A percentile compares a stretch with the other conserved stretches of the same genome.
Conservation (phyloP, 2,888 invertebrate species). For the Phytoseiulus persimilis region DNA sequence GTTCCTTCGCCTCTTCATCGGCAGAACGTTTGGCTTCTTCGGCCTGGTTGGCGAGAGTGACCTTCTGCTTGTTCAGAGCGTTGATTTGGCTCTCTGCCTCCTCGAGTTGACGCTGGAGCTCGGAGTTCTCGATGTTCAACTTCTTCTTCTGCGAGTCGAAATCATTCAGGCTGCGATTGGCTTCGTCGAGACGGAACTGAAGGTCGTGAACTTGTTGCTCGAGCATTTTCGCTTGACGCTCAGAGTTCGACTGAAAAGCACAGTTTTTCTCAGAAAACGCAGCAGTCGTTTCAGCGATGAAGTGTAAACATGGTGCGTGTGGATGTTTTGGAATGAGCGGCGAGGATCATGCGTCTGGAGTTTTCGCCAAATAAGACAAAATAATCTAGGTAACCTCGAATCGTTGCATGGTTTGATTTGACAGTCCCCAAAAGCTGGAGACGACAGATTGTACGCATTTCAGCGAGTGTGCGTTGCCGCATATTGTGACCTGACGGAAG, state of each 20-base stretch:
- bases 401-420: too few species aligned
- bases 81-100: constrained; percentile 32
- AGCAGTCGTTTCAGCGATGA: too few species aligned
- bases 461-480: too few species aligned
- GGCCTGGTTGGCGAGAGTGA: constrained; percentile 13
- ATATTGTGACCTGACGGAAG: too few species aligned
- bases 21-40: constrained; percentile 33
- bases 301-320: too few species aligned
- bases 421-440: too few species aligned
- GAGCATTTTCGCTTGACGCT: constrained; percentile 40
- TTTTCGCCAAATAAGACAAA: too few species aligned
- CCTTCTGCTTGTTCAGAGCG: constrained; percentile 21
- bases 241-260: constrained; percentile 15
- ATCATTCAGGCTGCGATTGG: constrained; percentile 30
- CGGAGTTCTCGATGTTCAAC: constrained; percentile 25
- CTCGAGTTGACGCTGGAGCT: constrained; percentile 31
- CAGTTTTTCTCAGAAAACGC: not conserved
- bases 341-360: too few species aligned
- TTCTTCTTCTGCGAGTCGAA: constrained; percentile 37
- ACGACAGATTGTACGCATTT: too few species aligned
- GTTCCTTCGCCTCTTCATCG: constrained; percentile 30
- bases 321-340: too few species aligned
- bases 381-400: too few species aligned
- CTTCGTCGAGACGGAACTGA: constrained; percentile 30
- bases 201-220: constrained; percentile 46